A percentile compares a stretch with the other conserved stretches of the same genome.
phyloP scores from a whole-genome alignment of 2,113 vertebrate genomes.

The Boulengeromyrus knoepffleri region DNA sequence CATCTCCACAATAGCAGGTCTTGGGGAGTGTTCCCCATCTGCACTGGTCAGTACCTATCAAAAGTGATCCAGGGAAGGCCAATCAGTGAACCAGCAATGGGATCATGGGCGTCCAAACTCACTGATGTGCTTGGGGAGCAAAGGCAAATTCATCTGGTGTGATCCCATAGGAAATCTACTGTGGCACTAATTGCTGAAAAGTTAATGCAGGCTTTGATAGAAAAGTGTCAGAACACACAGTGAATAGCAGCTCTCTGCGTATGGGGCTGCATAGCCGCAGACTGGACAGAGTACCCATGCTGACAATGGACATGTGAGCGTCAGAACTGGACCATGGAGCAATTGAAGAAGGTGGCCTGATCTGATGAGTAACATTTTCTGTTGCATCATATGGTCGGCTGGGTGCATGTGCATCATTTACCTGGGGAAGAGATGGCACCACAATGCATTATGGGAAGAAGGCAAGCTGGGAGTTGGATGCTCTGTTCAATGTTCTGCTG shows the following conservation, averaged over 20 bases:
- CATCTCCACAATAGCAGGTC: not conserved
- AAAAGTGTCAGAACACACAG: not conserved
- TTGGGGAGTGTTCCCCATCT: too few species aligned
- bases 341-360: not conserved
- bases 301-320: not conserved
- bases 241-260: not conserved
- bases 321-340: not conserved
- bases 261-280: not conserved
- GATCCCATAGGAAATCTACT: too few species aligned
- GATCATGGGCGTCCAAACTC: too few species aligned
- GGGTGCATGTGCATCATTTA: not conserved
- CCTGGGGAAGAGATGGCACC: not conserved
- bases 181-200: not conserved
- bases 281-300: not conserved
- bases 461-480: not conserved
- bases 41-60: too few species aligned
- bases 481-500: not conserved
- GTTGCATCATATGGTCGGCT: not conserved
- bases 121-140: too few species aligned
- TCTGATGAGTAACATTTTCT: not conserved
- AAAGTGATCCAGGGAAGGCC: too few species aligned
- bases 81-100: too few species aligned
- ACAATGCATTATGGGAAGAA: not conserved
- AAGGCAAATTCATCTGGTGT: not conserved
- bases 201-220: not conserved